Evolutionary conservation across 2,113 vertebrate species (phyloP).

Genomic region (Rhagologus leucostigma): DNA sequence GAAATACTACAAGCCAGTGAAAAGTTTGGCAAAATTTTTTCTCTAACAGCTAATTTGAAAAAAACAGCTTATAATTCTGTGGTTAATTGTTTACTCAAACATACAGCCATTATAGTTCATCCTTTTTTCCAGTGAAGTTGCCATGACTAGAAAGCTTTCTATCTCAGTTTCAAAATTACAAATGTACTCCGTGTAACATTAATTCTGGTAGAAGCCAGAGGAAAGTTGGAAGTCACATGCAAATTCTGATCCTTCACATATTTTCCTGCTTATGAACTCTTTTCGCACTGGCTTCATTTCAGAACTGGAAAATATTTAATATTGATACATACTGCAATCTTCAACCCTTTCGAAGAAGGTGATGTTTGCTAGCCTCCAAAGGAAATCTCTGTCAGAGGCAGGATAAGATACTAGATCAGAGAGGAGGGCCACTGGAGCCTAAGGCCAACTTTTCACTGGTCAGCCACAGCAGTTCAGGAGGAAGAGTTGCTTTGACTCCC

Average conservation of each 20-base stretch:
- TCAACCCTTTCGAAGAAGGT: background rate
- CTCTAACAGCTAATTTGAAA: background rate
- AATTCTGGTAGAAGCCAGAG: constrained; percentile 16
- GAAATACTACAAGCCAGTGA: background rate
- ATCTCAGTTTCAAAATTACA: constrained; percentile 25
- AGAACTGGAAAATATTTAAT: background rate
- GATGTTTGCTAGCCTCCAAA: background rate
- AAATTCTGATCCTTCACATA: background rate
- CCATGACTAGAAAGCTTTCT: background rate
- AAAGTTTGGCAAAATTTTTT: background rate
- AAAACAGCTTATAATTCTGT: background rate
- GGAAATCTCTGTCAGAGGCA: background rate
- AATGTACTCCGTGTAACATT: background rate
- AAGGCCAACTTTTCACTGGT: background rate
- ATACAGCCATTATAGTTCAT: background rate
- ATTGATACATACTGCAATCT: background rate
- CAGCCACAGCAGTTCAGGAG: background rate
- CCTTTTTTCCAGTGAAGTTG: background rate
- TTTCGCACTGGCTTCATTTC: background rate
- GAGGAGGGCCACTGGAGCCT: background rate
- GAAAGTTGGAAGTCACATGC: constrained; percentile 22
- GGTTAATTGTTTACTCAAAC: background rate
- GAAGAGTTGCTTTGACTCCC: background rate
- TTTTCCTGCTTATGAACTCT: background rate
- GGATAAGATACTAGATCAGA: background rate